A percentile compares a stretch with the other conserved stretches of the same genome.
Conservation (phyloP, 2,113 vertebrate genomes). For the Gymnorhina tibicen region DNA sequence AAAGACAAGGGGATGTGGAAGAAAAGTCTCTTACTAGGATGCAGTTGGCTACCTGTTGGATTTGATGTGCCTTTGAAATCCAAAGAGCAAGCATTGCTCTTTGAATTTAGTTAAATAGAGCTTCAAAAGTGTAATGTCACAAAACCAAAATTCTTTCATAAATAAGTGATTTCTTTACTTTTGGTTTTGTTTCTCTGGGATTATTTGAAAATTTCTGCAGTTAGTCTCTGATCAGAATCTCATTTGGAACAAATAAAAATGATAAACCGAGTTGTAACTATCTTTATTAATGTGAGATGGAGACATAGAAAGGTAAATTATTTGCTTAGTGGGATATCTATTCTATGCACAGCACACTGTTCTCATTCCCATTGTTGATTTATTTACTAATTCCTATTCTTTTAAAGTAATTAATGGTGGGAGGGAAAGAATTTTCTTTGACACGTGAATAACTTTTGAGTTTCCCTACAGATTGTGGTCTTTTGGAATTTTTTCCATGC, state of each 20-base stretch:
- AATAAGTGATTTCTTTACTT: background rate
- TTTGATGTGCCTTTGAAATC: background rate
- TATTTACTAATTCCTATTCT: background rate
- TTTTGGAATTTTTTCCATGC: background rate
- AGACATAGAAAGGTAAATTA: background rate
- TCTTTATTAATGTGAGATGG: background rate
- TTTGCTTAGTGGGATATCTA: background rate
- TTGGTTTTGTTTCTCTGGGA: background rate
- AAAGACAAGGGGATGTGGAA: background rate
- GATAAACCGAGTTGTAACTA: background rate
- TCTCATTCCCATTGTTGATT: background rate
- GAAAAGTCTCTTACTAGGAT: background rate
- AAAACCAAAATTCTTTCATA: background rate
- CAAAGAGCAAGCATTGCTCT: background rate
- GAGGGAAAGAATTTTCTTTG: background rate
- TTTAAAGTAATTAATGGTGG: background rate
- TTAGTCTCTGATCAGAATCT: background rate
- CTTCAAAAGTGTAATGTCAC: background rate
- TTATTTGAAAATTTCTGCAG: background rate
- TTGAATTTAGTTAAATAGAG: background rate
- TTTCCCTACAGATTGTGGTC: background rate
- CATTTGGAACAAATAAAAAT: background rate
- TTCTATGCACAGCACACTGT: background rate
- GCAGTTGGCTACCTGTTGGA: background rate
- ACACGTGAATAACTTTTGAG: background rate